A percentile compares a stretch with the other conserved stretches of the same genome.
Conservation (phyloP, 1,140 invertebrate genomes). For the Pogonomyrmex barbatus region DNA sequence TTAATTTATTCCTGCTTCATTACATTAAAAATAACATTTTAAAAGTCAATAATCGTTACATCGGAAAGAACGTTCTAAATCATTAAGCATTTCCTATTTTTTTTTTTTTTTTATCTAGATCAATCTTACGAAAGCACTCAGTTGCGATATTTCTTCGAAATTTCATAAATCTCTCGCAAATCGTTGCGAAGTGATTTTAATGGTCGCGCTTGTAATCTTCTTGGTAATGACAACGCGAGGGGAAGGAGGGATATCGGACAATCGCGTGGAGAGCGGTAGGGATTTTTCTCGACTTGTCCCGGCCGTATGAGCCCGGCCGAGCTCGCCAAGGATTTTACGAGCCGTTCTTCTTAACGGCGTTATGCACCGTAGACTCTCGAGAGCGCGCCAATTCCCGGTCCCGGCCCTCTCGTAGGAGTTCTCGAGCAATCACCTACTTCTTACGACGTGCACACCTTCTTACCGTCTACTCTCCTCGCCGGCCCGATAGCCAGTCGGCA, state of each 20-base stretch:
- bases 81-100: background rate
- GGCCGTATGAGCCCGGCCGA: background rate
- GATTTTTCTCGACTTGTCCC: constrained; percentile 46
- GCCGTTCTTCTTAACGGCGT: constrained; percentile 65
- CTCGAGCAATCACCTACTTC: constrained; percentile 66
- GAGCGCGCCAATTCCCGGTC: constrained; percentile 50
- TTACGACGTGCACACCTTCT: constrained; percentile 60
- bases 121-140: background rate
- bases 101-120: background rate
- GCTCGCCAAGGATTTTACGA: constrained; percentile 63
- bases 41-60: background rate
- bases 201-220: constrained; percentile 42
- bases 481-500: constrained; percentile 36
- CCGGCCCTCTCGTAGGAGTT: constrained; percentile 66
- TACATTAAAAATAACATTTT: too few relatives aligned
- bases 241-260: constrained; percentile 11
- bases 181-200: constrained; percentile 41
- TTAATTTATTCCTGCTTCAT: background rate
- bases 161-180: constrained; percentile 27
- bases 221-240: constrained; percentile 17
- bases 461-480: constrained; percentile 30
- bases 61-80: background rate
- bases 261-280: constrained; percentile 29
- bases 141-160: constrained; percentile 29
- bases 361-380: constrained; percentile 60